Evolutionary conservation across 2,888 invertebrate species (phyloP).

Genomic region (Cheilosia urbana): DNA sequence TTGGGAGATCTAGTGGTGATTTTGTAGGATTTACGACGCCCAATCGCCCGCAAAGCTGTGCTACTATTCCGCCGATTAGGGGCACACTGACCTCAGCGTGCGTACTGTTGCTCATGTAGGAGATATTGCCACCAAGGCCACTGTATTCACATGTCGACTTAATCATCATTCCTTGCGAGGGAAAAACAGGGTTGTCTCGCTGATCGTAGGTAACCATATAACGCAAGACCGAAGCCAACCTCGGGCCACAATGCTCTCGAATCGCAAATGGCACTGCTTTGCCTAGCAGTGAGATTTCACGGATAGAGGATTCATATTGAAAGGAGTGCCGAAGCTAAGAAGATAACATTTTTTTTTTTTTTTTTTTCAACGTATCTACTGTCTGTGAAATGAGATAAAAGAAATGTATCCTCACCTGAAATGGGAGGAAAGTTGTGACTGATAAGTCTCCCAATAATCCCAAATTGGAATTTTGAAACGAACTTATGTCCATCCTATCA

Average conservation of each 20-base stretch:
- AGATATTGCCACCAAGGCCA: slow-evolving; percentile 94
- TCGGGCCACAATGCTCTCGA: slow-evolving; percentile 92
- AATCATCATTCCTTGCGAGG: slow-evolving; percentile 89
- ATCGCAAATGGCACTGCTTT: slow-evolving; percentile 92
- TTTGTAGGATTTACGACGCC: slow-evolving; percentile 81
- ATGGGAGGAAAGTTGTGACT: slow-evolving; percentile 86
- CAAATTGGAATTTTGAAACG: slow-evolving; percentile 90
- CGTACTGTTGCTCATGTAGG: slow-evolving; percentile 92
- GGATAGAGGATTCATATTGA: slow-evolving; percentile 94
- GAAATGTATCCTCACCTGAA: slow-evolving; percentile 82
- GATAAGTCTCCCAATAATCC: slow-evolving; percentile 92
- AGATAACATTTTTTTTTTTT: slow-evolving; percentile 51
- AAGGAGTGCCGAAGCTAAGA: slow-evolving; percentile 90
- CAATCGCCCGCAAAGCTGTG: slow-evolving; percentile 81
- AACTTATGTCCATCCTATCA: slow-evolving; percentile 84
- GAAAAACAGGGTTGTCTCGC: slow-evolving; percentile 92
- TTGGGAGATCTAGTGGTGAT: slow-evolving; percentile 80
- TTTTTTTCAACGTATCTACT: neutral
- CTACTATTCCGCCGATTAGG: slow-evolving; percentile 84
- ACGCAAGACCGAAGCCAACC: slow-evolving; percentile 93
- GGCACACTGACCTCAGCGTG: slow-evolving; percentile 89
- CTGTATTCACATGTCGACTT: slow-evolving; percentile 93
- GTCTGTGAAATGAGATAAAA: neutral
- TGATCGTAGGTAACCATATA: slow-evolving; percentile 92
- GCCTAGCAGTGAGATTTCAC: slow-evolving; percentile 90